Percentiles rank a stretch among this genome's conserved stretches.
Evolutionary conservation across 2,797 vertebrate species (phyloP).

Genomic region (Chromis chromis): DNA sequence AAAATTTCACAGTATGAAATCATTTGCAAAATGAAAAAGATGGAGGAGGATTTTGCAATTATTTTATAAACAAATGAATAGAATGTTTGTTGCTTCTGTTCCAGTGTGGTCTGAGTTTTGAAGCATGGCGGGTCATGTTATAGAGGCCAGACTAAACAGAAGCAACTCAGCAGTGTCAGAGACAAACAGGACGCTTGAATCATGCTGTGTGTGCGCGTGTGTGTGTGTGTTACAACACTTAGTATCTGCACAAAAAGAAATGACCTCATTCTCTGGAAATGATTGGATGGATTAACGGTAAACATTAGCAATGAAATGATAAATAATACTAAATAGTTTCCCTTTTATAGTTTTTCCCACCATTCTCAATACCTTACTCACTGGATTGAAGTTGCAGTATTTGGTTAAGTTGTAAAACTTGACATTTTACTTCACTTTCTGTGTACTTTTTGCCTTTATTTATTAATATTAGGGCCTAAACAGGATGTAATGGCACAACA

Average conservation of each 20-base stretch:
- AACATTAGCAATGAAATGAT: background rate
- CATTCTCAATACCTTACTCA: background rate
- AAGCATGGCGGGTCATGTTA: background rate
- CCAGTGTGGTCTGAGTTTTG: background rate
- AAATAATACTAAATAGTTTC: slow-evolving; percentile 6
- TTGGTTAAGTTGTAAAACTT: background rate
- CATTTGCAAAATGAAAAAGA: background rate
- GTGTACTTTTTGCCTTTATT: too few species aligned
- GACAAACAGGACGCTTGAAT: slow-evolving; percentile 45
- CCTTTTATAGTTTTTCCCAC: background rate
- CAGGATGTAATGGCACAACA: background rate
- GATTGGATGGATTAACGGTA: background rate
- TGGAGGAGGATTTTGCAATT: background rate
- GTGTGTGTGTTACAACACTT: background rate
- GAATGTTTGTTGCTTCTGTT: background rate
- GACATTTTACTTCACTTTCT: background rate
- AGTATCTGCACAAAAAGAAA: background rate
- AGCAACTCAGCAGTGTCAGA: background rate
- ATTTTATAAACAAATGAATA: background rate
- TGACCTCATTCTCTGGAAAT: slow-evolving; percentile 2
- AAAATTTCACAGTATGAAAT: slow-evolving; percentile 30
- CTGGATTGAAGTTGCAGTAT: background rate
- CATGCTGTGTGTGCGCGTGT: background rate
- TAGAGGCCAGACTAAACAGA: slow-evolving; percentile 51
- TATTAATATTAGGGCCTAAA: too few species aligned